Base-by-base conservation (phyloP, 2,797 vertebrate genomes). In the Echiichthys vipera region DNA sequence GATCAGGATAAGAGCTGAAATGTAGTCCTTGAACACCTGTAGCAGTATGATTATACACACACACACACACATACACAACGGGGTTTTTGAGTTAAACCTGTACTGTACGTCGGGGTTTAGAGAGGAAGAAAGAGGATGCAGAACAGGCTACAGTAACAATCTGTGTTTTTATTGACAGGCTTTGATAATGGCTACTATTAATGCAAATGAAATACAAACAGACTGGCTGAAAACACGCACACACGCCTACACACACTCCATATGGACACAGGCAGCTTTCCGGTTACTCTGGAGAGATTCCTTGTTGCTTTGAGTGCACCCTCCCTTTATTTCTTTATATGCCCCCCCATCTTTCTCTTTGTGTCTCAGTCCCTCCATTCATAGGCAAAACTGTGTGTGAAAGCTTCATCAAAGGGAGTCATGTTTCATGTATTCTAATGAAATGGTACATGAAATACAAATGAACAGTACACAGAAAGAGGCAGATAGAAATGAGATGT, bases 401-500 rank as follows among this genome's bases (percentile, higher is more conserved):
- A 78, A 32, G 61, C 66, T 43, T 67, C 83, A 90, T 94, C 91
- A 93, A 94, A 92, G 89, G 78, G 61, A 81, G 51, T 81, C 70
- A 62, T 74, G 80, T 85, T 73, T 89, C 79, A 70, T 84, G 85
- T 84, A 84, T 92, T 89, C 72, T 86, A 88, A 91, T 93, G 84
- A 92, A 90, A 89, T 57, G 49, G 70, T 46, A 86, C 50, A 29
- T 77, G 70, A 75, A 89, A 84, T 78, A 84, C 71, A 90, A 91
- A 86, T 78, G 84, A 91, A 86, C 77, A 74, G 75, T 64, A 83
- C 54, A 68, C 22, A 71, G 71, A 77, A 73, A 76, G 50, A 84
- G 51, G 61, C 22, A 40, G 65, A 74, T 68, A 81, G 66, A 74
- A 84, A 80, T 63, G 57, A 77, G 67, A 83, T 49, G 62, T 29